phyloP scores from a whole-genome alignment of 2,113 vertebrate species.

The Balaeniceps rex region DNA sequence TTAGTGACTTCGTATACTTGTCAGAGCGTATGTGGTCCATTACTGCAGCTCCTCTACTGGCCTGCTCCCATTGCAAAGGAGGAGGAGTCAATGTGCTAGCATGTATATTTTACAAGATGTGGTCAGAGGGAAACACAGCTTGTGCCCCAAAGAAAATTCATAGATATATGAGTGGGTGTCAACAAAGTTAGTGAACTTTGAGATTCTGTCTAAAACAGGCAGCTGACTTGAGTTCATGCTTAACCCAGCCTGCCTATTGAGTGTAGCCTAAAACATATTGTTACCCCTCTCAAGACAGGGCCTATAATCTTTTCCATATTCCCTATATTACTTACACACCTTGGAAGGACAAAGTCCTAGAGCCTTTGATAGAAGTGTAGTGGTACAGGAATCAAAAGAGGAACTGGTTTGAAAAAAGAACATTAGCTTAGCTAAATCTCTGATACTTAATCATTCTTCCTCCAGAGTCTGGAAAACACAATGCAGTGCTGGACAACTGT shows the following conservation, averaged over 20 bases:
- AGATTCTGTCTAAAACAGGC: background rate
- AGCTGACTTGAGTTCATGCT: background rate
- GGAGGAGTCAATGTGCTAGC: background rate
- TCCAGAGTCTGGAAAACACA: background rate
- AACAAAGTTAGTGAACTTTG: background rate
- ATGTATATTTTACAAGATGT: background rate
- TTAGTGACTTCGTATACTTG: background rate
- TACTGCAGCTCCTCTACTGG: background rate
- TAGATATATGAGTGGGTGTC: background rate
- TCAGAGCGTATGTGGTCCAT: background rate
- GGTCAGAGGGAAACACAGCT: background rate
- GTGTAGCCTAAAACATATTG: background rate
- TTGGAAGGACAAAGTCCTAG: background rate
- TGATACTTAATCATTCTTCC: background rate
- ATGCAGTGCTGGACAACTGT: background rate
- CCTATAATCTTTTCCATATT: background rate
- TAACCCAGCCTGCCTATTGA: background rate
- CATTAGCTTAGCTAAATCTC: background rate
- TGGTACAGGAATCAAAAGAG: background rate
- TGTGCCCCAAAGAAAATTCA: background rate
- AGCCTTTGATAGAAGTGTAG: background rate
- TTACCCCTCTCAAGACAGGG: background rate
- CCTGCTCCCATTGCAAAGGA: background rate
- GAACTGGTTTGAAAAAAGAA: background rate
- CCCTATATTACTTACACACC: background rate